phyloP scores from a whole-genome alignment of 2,113 vertebrate species.

The Sceloporus undulatus region DNA sequence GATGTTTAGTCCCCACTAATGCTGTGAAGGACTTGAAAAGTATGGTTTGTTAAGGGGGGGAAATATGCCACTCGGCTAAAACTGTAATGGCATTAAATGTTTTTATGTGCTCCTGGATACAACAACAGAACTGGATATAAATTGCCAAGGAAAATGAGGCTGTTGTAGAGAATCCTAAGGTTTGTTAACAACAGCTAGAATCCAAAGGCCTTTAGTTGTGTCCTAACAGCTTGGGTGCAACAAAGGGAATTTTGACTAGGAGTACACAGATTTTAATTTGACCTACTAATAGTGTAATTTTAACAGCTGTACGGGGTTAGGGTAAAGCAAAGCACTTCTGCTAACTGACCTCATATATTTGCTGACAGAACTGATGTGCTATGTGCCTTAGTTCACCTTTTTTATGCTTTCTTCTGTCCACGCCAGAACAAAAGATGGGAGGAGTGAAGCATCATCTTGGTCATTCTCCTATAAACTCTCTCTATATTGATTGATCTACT shows the following conservation, averaged over 20 bases:
- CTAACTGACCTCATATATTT: too few relatives aligned
- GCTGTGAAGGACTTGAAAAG: background rate
- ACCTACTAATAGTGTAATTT: background rate
- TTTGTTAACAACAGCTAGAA: background rate
- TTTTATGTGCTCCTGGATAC: conserved; percentile 19
- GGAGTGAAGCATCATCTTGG: too few relatives aligned
- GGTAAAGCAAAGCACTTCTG: too few relatives aligned
- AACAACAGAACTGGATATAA: conserved; percentile 29
- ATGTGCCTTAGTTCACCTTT: too few relatives aligned
- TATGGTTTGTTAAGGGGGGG: background rate
- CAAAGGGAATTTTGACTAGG: background rate
- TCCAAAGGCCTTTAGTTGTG: background rate
- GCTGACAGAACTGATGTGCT: too few relatives aligned
- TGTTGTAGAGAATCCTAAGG: background rate
- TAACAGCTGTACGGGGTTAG: too few relatives aligned
- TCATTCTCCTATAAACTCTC: too few relatives aligned
- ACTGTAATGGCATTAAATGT: conserved; percentile 19
- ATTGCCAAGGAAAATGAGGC: conserved; percentile 27
- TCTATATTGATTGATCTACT: too few relatives aligned
- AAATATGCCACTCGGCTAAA: background rate
- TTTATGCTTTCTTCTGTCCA: too few relatives aligned
- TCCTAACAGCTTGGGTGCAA: background rate
- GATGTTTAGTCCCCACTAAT: background rate
- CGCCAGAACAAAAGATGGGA: too few relatives aligned
- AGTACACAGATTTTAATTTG: background rate